A percentile compares a stretch with the other conserved stretches of the same genome.
Conservation (phyloP, 2,797 vertebrate genomes). For the Girardinus metallicus region DNA sequence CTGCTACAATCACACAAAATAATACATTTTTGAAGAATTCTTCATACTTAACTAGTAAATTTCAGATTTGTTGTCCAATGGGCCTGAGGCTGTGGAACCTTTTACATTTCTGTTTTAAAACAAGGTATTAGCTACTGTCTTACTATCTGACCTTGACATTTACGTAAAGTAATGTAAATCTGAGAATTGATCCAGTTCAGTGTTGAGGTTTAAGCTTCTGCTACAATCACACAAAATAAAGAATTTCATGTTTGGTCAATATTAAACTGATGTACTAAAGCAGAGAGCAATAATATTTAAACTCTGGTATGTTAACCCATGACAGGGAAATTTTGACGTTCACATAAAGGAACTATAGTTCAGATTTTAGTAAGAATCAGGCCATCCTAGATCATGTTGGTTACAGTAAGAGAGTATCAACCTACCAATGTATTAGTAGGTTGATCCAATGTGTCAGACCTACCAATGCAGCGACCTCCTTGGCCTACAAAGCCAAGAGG, state of each 20-base stretch:
- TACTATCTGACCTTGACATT: no score
- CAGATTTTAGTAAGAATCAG: background rate
- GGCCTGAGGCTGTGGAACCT: no score
- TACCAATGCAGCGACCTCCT: conserved; percentile 90
- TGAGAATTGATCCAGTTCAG: background rate
- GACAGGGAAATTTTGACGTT: background rate
- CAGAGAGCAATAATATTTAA: background rate
- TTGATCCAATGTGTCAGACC: conserved; percentile 42
- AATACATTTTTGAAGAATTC: no score
- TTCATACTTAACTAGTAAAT: no score
- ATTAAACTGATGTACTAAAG: background rate
- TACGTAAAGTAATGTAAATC: background rate
- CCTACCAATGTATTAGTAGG: no score
- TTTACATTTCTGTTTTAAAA: no score
- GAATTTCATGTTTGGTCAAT: background rate
- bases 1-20: no score
- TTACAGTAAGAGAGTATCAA: background rate
- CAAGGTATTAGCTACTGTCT: no score
- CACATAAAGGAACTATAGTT: background rate
- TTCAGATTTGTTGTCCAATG: no score
- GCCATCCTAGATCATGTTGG: background rate
- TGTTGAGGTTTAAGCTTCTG: background rate
- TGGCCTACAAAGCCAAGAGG: conserved; percentile 86
- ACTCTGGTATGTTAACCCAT: background rate
- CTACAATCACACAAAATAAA: background rate